These are phyloP conservation scores for Picus viridis DNA, from an alignment of 2,797 vertebrate genomes.

Conservation along the genomic window DNA sequence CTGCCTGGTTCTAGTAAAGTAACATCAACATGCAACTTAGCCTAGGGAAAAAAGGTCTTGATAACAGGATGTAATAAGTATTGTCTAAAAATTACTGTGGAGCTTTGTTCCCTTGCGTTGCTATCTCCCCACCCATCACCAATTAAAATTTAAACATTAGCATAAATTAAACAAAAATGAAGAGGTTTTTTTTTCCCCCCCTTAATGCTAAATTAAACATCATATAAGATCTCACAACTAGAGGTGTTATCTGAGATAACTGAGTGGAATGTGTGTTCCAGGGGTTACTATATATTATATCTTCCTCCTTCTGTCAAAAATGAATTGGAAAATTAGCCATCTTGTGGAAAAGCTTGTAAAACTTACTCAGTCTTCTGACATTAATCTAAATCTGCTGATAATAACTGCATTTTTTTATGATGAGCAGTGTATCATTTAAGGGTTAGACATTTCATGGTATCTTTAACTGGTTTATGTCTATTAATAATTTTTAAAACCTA, in stretches of 20 bases:
- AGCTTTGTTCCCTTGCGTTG: background rate
- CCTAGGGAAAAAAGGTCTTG: background rate
- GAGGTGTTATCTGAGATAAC: background rate
- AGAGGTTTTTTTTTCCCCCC: rapidly evolving
- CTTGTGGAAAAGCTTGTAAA: background rate
- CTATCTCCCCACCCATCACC: background rate
- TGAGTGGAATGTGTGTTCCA: background rate
- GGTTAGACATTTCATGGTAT: background rate
- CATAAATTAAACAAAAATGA: background rate
- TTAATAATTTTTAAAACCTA: background rate
- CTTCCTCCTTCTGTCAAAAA: background rate
- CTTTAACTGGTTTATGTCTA: background rate
- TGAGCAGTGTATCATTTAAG: background rate
- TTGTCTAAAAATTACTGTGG: background rate
- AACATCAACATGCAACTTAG: background rate
- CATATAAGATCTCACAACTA: background rate
- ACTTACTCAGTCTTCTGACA: background rate
- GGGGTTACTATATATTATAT: background rate
- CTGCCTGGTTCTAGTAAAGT: background rate
- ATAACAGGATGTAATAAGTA: background rate
- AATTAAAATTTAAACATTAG: background rate
- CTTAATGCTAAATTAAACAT: background rate
- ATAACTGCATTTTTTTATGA: background rate
- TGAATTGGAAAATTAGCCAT: background rate
- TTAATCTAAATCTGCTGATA: background rate